Percentiles rank a stretch among this genome's conserved stretches.
Conservation (phyloP, 2,797 vertebrate genomes). For the Perodicticus potto region DNA sequence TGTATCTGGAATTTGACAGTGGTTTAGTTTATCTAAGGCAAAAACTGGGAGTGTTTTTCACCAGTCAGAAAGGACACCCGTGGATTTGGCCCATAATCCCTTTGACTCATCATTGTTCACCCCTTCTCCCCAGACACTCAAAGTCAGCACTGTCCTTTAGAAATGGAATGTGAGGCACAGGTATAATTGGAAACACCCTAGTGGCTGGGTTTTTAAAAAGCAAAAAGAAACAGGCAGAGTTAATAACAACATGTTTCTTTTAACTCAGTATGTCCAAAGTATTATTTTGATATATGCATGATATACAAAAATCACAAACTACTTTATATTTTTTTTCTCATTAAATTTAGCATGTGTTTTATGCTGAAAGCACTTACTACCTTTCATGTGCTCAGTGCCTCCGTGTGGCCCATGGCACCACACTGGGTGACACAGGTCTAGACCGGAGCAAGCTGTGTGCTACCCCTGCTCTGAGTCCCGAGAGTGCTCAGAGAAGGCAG, state of each 20-base stretch:
- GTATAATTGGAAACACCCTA: no score
- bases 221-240: not conserved
- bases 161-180: accelerated
- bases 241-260: not conserved
- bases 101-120: accelerated
- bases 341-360: accelerated
- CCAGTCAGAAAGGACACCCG: accelerated
- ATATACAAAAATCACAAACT: not conserved
- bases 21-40: not conserved
- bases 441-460: not conserved
- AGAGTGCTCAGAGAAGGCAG: not conserved
- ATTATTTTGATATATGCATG: accelerated
- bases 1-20: accelerated
- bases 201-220: not conserved
- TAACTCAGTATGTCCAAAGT: not conserved
- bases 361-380: accelerated
- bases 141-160: not conserved
- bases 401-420: accelerated
- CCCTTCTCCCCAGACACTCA: not conserved
- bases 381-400: accelerated
- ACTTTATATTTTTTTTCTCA: not conserved
- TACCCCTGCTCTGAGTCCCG: not conserved
- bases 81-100: not conserved
- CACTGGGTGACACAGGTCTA: accelerated
- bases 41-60: not conserved